Conservation (phyloP, 2,113 vertebrate genomes). For the Cettia cetti region DNA sequence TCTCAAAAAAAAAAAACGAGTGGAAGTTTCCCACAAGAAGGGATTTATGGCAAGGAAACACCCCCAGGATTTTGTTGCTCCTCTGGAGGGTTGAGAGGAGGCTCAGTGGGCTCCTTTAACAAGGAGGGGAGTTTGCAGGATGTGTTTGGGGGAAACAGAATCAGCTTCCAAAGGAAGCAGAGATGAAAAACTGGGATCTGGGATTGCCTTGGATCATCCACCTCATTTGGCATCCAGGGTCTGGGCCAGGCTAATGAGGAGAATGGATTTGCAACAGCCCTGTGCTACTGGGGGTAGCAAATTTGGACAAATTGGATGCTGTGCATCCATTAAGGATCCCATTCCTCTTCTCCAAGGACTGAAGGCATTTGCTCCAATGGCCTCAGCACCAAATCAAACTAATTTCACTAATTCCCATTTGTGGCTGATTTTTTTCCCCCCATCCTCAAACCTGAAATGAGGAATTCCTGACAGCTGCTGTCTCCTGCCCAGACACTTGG, state of each 20-base stretch:
- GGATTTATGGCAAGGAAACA: background rate
- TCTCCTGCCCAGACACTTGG: background rate
- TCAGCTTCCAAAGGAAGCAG: background rate
- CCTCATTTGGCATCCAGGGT: background rate
- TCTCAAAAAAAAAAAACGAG: rapidly evolving
- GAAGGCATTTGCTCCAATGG: background rate
- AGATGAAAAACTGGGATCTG: background rate
- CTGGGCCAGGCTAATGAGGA: background rate
- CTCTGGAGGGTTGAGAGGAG: background rate
- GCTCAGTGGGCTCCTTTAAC: background rate
- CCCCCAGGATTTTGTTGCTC: background rate
- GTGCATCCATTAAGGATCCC: background rate
- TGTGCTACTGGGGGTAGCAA: background rate
- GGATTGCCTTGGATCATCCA: background rate
- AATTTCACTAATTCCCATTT: background rate
- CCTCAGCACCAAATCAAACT: background rate
- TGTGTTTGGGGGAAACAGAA: background rate
- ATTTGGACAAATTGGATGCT: background rate
- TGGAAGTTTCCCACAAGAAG: background rate
- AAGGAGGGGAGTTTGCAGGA: background rate
- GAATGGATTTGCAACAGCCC: background rate
- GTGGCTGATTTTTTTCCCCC: rapidly evolving
- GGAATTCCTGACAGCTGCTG: background rate
- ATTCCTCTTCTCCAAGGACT: background rate
- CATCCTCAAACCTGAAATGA: background rate